phyloP scores from a whole-genome alignment of 2,113 vertebrate species.

The Sporophila hypoxantha region DNA sequence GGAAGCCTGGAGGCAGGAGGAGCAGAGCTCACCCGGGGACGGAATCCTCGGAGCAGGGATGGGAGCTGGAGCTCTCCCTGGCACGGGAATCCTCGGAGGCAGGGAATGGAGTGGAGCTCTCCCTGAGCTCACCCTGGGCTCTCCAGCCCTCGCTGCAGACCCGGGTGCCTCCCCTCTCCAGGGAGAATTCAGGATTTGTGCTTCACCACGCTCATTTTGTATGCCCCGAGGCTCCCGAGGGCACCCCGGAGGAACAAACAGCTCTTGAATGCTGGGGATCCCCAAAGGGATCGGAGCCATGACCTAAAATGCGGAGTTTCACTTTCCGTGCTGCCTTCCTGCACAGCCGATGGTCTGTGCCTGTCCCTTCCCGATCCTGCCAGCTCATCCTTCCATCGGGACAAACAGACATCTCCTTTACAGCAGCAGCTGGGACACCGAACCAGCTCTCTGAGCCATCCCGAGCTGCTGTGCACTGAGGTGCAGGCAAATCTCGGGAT shows the following conservation, averaged over 20 bases:
- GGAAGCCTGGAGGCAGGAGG: too few species aligned
- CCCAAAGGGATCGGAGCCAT: not conserved
- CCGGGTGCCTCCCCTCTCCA: rapidly evolving
- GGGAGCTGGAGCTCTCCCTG: too few species aligned
- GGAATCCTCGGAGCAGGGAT: too few species aligned
- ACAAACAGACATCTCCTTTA: not conserved
- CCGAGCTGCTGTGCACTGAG: not conserved
- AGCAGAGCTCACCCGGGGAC: too few species aligned
- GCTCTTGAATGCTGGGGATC: not conserved
- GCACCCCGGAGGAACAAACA: not conserved
- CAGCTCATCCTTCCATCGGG: not conserved
- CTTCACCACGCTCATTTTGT: rapidly evolving
- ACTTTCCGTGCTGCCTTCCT: not conserved
- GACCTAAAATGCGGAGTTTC: not conserved
- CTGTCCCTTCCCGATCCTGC: not conserved
- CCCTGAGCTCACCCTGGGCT: rapidly evolving
- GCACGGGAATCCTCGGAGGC: too few species aligned
- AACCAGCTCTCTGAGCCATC: not conserved
- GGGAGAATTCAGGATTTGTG: not conserved
- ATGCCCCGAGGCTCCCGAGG: not conserved
- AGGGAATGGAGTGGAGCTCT: too few species aligned
- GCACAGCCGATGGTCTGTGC: not conserved
- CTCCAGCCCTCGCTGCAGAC: not conserved
- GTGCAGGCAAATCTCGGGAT: not conserved
- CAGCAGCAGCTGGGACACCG: not conserved